Evolutionary conservation across 2,113 vertebrate species (phyloP), one percentile per base, ranked within the genome.

Genomic region (Rhabdornis inornatus): DNA sequence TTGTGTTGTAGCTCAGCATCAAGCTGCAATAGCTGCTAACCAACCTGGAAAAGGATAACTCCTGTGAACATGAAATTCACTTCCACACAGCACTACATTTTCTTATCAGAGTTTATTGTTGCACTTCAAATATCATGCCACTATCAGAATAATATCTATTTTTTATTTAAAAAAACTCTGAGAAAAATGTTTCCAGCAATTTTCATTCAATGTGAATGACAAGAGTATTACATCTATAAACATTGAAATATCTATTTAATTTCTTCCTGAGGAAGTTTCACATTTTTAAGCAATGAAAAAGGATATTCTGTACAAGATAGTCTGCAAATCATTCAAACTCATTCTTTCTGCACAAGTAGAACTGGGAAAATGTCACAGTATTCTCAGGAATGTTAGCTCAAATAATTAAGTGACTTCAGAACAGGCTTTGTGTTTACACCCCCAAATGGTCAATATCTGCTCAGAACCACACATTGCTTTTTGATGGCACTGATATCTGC

Each of bases 201-300:
- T 97, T 98, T 98, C 97, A 98, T 98, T 98, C 98, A 98, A 98
- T 98, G 95, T 98, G 98, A 98, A 98, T 98, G 98, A 98, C 96
- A 97, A 97, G 94, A 97, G 92, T 97, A 97, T 96, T 97, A 97
- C 94, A 96, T 94, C 95, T 98, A 97, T 97, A 98, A 97, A 98
- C 97, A 98, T 20, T 88, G 95, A 98, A 97, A 97, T 96, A 97
- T 70, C 95, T 96, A 96, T 95, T 97, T 97, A 94, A 96, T 96
- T 96, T 97, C 97, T 98, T 98, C 98, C 98, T 97, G 97, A 97
- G 98, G 98, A 98, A 98, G 97, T 93, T 96, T 97, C 96, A 94
- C 94, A 95, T 97, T 97, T 96, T 94, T 95, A 97, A 97, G 96
- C 93, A 95, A 95, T 95, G 95, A 96, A 95, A 95, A 97, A 95